These are phyloP conservation scores for Chirona hameri DNA, from an alignment of 2,888 invertebrate species.

Conservation along the genomic window DNA sequence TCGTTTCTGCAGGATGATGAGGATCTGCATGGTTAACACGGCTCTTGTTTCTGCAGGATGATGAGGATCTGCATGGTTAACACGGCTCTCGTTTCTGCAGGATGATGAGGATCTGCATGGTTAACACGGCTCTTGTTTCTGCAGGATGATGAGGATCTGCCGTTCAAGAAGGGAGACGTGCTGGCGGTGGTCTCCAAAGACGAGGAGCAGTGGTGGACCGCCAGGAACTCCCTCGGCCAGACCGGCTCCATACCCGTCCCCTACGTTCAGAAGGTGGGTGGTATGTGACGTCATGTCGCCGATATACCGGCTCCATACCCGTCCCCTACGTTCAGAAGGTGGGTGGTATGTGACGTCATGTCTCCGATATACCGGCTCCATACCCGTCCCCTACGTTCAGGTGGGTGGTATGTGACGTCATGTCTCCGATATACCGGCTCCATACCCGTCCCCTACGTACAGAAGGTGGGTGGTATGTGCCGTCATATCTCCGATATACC, in stretches of 20 bases:
- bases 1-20: slow-evolving; percentile 71
- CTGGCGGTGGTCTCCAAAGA: slow-evolving; percentile 88
- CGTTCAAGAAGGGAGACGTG: slow-evolving; percentile 90
- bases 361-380: slow-evolving; percentile 90
- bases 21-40: slow-evolving; percentile 61
- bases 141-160: slow-evolving; percentile 90
- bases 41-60: slow-evolving; percentile 60
- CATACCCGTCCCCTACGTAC: slow-evolving; percentile 92
- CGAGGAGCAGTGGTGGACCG: slow-evolving; percentile 99
- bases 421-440: too few relatives aligned
- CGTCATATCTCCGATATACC: too few relatives aligned
- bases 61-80: slow-evolving; percentile 71
- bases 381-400: slow-evolving; percentile 88
- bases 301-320: slow-evolving; percentile 92
- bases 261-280: slow-evolving; percentile 60
- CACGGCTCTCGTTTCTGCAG: slow-evolving; percentile 50
- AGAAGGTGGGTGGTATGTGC: slow-evolving; percentile 38
- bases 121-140: slow-evolving; percentile 39
- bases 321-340: slow-evolving; percentile 74
- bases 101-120: slow-evolving; percentile 67
- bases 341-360: too few relatives aligned
- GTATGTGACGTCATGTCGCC: too few relatives aligned
- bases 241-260: slow-evolving; percentile 94
- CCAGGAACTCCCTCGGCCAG: slow-evolving; percentile 77
- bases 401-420: too few relatives aligned